phyloP scores from a whole-genome alignment of 2,888 invertebrate genomes.

The Pandemis corylana region DNA sequence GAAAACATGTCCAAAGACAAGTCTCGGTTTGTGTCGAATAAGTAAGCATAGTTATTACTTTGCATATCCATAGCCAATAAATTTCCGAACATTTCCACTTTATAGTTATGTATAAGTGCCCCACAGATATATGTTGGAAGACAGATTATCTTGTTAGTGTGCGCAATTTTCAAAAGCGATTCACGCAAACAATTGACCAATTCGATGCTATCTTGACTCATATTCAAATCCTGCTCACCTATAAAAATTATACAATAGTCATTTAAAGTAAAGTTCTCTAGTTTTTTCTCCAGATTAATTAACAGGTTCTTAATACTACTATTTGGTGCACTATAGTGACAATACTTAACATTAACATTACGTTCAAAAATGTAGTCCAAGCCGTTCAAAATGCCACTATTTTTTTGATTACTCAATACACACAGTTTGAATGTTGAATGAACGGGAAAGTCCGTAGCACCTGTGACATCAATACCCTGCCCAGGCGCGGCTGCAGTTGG shows the following conservation, averaged over 20 bases:
- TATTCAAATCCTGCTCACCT: conserved; percentile 1
- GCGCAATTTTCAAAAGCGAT: not conserved
- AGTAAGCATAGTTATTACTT: not conserved
- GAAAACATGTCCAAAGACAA: not conserved
- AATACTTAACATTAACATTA: conserved; percentile 3
- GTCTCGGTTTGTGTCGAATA: not conserved
- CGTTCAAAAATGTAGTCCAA: not conserved
- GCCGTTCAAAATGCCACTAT: not conserved
- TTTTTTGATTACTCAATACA: not conserved
- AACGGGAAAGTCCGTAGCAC: not conserved
- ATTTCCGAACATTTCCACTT: conserved; percentile 9
- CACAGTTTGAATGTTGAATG: not conserved
- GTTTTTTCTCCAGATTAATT: not conserved
- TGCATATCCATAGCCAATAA: not conserved
- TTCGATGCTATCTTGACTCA: not conserved
- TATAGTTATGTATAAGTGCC: conserved; percentile 10
- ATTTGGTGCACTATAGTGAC: not conserved
- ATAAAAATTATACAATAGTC: conserved; percentile 9
- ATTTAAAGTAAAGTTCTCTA: not conserved
- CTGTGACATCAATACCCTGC: not conserved
- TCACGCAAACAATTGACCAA: conserved; percentile 1
- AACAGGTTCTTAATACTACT: not conserved
- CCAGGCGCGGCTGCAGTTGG: not conserved
- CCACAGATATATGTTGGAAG: conserved; percentile 15
- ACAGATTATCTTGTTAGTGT: conserved; percentile 16